A percentile compares a stretch with the other conserved stretches of the same genome.
phyloP scores from a whole-genome alignment of 2,113 vertebrate genomes.

The Brachyhypopomus gauderio region DNA sequence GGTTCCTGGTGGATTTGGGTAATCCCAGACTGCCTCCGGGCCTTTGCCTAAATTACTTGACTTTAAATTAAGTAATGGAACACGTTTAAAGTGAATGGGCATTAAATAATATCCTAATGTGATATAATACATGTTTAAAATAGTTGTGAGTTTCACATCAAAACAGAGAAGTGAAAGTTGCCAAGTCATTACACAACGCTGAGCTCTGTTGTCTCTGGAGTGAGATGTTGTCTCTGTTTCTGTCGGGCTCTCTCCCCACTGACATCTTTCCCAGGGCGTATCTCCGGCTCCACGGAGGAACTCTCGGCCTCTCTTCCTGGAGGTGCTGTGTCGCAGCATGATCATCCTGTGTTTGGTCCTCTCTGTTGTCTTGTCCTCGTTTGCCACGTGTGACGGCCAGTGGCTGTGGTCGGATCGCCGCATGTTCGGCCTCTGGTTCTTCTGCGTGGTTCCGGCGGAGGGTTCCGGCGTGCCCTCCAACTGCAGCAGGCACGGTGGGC shows the following conservation, averaged over 20 bases:
- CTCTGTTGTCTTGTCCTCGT: conserved; percentile 76
- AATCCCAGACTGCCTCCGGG: no score
- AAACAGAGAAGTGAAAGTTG: no score
- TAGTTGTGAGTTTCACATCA: no score
- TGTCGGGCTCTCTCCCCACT: neutral
- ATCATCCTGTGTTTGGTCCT: conserved; percentile 76
- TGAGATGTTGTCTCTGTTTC: neutral
- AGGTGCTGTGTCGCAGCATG: conserved; percentile 72
- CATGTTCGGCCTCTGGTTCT: conserved; percentile 80
- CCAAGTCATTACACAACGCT: no score
- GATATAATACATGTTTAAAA: no score
- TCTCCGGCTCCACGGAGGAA: conserved; percentile 53
- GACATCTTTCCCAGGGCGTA: conserved; percentile 60
- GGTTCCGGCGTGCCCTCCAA: conserved; percentile 43
- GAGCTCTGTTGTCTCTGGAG: neutral
- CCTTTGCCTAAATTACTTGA: neutral
- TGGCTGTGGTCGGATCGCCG: conserved; percentile 73
- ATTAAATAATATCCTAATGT: no score
- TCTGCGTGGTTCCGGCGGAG: conserved; percentile 66
- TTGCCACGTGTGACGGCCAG: conserved; percentile 80
- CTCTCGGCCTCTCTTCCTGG: conserved; percentile 69
- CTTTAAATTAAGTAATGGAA: neutral
- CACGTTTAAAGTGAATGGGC: no score
- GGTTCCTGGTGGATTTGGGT: no score
- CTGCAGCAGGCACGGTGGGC: conserved; percentile 72